Percentiles rank a stretch among this genome's conserved stretches.
Evolutionary conservation across 2,797 vertebrate species (phyloP).

Genomic region (Enteromius argenteus): DNA sequence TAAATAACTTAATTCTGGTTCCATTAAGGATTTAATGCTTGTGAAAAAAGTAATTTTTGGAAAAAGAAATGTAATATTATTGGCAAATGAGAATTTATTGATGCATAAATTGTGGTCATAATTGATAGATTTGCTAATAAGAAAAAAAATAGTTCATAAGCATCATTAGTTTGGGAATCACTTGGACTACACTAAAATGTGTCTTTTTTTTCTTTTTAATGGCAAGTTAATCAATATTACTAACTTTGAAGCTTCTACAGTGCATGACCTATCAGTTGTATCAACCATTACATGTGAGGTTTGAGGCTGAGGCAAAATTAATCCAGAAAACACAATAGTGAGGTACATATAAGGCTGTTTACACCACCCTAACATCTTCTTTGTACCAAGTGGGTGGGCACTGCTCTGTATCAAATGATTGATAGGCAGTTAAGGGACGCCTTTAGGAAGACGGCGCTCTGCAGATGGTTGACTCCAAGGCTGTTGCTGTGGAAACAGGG

Average conservation of each 20-base stretch:
- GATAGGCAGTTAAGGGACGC: slow-evolving; percentile 77
- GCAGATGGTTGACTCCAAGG: slow-evolving; percentile 82
- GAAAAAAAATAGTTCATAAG: neutral
- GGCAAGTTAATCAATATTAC: neutral
- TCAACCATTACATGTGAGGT: neutral
- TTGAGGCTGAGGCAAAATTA: neutral
- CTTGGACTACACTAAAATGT: neutral
- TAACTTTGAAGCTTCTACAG: neutral
- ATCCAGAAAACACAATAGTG: neutral
- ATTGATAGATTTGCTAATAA: neutral
- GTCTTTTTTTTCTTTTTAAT: neutral
- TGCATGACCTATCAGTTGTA: neutral
- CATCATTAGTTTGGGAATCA: neutral
- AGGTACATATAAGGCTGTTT: slow-evolving; percentile 32
- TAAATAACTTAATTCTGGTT: neutral
- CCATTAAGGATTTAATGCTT: neutral
- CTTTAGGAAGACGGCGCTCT: slow-evolving; percentile 77
- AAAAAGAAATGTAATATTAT: neutral
- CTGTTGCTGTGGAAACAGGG: slow-evolving; percentile 86
- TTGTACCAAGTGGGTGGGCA: slow-evolving; percentile 73
- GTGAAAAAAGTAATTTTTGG: neutral
- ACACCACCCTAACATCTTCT: slow-evolving; percentile 69
- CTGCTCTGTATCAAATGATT: slow-evolving; percentile 76
- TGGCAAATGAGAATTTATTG: neutral
- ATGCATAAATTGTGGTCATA: neutral